These are phyloP conservation scores for Drosophila equinoxialis DNA, from an alignment of 1,140 invertebrate species.

Conservation along the genomic window DNA sequence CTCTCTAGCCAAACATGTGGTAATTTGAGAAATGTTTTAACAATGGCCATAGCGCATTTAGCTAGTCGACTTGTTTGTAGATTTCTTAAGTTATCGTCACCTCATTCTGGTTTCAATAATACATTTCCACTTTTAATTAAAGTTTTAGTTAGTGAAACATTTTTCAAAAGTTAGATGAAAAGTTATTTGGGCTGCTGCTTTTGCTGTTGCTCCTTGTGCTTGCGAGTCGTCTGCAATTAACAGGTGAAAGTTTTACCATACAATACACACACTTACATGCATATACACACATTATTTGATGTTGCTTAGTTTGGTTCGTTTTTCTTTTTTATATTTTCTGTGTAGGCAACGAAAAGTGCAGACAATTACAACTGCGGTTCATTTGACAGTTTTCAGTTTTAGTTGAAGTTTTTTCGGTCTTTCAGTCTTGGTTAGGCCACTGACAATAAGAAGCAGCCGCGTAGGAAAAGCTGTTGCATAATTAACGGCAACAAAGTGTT, in stretches of 20 bases:
- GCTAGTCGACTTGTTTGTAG: neutral
- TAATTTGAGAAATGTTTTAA: no score
- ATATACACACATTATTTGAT: conserved; percentile 52
- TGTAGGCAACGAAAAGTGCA: conserved; percentile 47
- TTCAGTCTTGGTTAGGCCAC: conserved; percentile 34
- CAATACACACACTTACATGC: conserved; percentile 23
- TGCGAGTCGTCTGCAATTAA: conserved; percentile 50
- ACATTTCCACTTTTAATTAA: conserved; percentile 78
- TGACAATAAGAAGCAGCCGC: conserved; percentile 6
- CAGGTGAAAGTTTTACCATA: conserved; percentile 71
- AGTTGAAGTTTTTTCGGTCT: conserved; percentile 65
- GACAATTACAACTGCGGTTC: conserved; percentile 77
- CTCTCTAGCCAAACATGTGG: no score
- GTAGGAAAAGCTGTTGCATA: conserved; percentile 55
- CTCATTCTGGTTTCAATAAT: conserved; percentile 71
- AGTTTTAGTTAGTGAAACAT: conserved; percentile 71
- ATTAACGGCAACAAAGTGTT: conserved; percentile 79
- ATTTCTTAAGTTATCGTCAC: conserved; percentile 8
- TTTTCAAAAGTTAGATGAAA: conserved; percentile 60
- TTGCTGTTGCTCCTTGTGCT: conserved; percentile 25
- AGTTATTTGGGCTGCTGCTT: conserved; percentile 40
- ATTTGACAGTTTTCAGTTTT: conserved; percentile 76
- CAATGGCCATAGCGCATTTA: conserved; percentile 9
- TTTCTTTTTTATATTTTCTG: neutral
- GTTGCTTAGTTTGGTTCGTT: conserved; percentile 29